phyloP scores from a whole-genome alignment of 1,140 invertebrate species.

The Monomorium pharaonis region DNA sequence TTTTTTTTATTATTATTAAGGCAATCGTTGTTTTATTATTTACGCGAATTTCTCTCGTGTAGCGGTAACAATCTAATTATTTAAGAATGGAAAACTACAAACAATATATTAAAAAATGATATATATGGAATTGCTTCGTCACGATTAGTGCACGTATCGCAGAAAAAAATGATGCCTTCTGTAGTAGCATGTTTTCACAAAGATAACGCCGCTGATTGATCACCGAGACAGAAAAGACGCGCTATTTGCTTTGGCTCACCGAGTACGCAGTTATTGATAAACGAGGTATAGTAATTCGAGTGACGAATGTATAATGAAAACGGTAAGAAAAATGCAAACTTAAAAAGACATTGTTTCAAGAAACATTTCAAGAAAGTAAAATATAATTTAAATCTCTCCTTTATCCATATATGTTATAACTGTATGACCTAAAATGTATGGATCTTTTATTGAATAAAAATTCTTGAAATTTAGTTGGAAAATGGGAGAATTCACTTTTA shows the following conservation, averaged over 20 bases:
- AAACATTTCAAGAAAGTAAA: not conserved
- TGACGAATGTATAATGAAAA: not conserved
- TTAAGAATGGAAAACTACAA: not conserved
- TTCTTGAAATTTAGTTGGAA: not conserved
- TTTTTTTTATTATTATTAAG: too few species aligned
- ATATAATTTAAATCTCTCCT: not conserved
- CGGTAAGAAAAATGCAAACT: not conserved
- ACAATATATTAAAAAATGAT: not conserved
- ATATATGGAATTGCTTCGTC: not conserved
- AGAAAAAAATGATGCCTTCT: not conserved
- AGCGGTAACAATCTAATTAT: not conserved
- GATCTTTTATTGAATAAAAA: not conserved
- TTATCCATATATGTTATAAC: not conserved
- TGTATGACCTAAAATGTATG: not conserved
- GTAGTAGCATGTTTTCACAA: not conserved
- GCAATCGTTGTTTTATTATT: not conserved
- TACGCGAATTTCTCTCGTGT: not conserved
- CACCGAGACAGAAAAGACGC: not conserved
- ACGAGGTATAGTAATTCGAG: not conserved
- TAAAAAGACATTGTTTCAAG: conserved; percentile 1
- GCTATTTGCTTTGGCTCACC: not conserved
- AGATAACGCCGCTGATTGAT: not conserved
- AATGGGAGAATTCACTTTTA: not conserved
- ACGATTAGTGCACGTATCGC: not conserved
- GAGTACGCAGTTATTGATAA: not conserved